These are phyloP conservation scores for Notarius quadriscutis DNA, from an alignment of 2,113 vertebrate genomes.

Conservation along the genomic window DNA sequence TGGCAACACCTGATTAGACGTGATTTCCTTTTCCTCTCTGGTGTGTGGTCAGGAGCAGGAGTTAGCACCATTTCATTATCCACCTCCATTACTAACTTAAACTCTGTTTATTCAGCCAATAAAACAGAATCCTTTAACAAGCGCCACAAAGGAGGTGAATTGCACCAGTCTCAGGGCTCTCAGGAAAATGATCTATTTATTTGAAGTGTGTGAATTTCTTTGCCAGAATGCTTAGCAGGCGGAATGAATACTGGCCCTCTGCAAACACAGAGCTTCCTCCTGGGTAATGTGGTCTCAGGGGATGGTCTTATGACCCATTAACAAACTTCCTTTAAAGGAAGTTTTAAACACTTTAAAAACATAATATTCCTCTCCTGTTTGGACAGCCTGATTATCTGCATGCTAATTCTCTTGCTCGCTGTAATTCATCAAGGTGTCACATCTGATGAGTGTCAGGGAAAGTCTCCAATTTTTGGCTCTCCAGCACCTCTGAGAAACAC, in stretches of 20 bases:
- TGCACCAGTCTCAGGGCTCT: constrained; percentile 16
- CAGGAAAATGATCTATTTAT: constrained; percentile 46
- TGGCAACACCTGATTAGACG: constrained; percentile 70
- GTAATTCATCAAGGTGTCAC: constrained; percentile 73
- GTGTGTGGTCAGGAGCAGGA: constrained; percentile 70
- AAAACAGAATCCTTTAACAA: constrained; percentile 35
- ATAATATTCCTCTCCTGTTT: constrained; percentile 68
- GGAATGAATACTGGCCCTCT: constrained; percentile 62
- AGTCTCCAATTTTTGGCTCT: constrained; percentile 32
- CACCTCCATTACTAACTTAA: constrained; percentile 45
- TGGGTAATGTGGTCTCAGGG: constrained; percentile 68
- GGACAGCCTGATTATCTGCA: constrained; percentile 70
- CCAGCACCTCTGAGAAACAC: constrained; percentile 20
- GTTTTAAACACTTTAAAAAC: constrained; percentile 72
- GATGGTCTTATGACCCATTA: constrained; percentile 69
- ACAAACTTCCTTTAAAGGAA: constrained; percentile 65
- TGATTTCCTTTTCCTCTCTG: constrained; percentile 77
- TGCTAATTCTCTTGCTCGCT: constrained; percentile 69
- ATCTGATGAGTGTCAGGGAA: constrained; percentile 55
- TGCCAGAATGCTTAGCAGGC: constrained; percentile 26
- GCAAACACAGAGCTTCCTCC: constrained; percentile 66
- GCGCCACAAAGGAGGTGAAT: constrained; percentile 8
- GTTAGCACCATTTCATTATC: constrained; percentile 73
- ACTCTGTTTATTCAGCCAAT: constrained; percentile 45
- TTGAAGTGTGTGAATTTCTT: constrained; percentile 34